phyloP scores from a whole-genome alignment of 2,797 vertebrate genomes.

The Sebastes flavidus region DNA sequence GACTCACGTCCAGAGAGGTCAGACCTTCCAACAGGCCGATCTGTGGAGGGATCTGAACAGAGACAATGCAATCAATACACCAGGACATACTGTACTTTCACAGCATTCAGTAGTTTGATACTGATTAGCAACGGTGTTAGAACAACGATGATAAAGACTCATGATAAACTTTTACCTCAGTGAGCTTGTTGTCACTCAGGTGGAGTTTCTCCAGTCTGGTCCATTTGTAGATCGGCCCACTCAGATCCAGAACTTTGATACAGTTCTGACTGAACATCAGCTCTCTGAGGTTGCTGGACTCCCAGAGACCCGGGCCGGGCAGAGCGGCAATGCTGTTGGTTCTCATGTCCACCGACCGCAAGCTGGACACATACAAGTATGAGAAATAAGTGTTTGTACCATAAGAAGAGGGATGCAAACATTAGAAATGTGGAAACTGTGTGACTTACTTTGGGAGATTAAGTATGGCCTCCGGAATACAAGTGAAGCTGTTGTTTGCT shows the following conservation, averaged over 20 bases:
- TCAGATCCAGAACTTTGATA: slow-evolving; percentile 88
- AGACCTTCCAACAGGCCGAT: slow-evolving; percentile 92
- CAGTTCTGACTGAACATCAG: slow-evolving; percentile 92
- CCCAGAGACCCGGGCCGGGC: slow-evolving; percentile 87
- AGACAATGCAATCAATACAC: not conserved
- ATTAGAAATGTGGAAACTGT: not conserved
- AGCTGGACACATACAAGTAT: slow-evolving; percentile 71
- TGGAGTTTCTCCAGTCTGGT: slow-evolving; percentile 92
- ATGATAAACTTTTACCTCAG: slow-evolving; percentile 83
- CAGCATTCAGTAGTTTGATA: not conserved
- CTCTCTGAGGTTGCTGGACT: slow-evolving; percentile 90
- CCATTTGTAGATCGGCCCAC: slow-evolving; percentile 87
- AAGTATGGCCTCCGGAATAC: slow-evolving; percentile 85
- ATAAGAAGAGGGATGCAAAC: not conserved
- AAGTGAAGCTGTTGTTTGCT: slow-evolving; percentile 88
- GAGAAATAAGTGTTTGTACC: too few species aligned
- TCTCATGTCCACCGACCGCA: slow-evolving; percentile 92
- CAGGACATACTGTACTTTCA: not conserved
- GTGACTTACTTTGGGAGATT: slow-evolving; percentile 90
- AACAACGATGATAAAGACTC: not conserved
- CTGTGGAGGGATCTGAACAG: slow-evolving; percentile 89
- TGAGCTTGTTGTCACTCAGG: slow-evolving; percentile 90
- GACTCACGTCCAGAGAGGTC: slow-evolving; percentile 93
- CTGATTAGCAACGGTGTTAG: not conserved
- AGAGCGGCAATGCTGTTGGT: slow-evolving; percentile 86